These are phyloP conservation scores for Rhea pennata DNA, from an alignment of 2,113 vertebrate species.

Conservation along the genomic window DNA sequence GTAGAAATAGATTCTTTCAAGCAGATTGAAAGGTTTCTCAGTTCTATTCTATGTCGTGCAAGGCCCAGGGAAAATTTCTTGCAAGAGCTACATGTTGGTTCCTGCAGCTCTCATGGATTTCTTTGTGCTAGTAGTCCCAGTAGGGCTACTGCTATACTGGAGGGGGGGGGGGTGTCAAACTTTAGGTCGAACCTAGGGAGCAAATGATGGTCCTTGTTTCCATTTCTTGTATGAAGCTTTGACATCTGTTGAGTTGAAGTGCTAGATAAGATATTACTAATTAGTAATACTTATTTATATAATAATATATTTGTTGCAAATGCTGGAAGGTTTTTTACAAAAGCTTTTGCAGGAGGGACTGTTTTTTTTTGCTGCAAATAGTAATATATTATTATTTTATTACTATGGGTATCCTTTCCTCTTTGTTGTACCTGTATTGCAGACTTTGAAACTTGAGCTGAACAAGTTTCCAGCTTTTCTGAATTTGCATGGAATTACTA, in stretches of 20 bases:
- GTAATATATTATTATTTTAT: not conserved
- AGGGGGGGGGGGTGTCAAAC: not conserved
- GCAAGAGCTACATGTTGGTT: not conserved
- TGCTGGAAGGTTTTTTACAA: not conserved
- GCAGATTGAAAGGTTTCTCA: not conserved
- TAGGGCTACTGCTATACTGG: not conserved
- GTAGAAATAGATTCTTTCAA: not conserved
- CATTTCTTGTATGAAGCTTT: not conserved
- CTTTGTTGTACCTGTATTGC: not conserved
- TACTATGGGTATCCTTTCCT: not conserved
- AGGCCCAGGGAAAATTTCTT: not conserved
- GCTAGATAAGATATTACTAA: not conserved
- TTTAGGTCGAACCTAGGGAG: not conserved
- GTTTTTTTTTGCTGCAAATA: not conserved
- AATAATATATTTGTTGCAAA: not conserved
- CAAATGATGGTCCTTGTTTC: not conserved
- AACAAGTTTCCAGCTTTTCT: not conserved
- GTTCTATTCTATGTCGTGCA: not conserved
- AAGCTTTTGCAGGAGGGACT: not conserved
- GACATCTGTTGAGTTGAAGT: not conserved
- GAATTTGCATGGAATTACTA: not conserved
- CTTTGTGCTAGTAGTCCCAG: not conserved
- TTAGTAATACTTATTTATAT: not conserved
- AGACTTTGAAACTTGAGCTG: not conserved
- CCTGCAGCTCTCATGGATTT: not conserved